Conservation (phyloP, 1,140 invertebrate species). For the Proctacanthus coquilletti region DNA sequence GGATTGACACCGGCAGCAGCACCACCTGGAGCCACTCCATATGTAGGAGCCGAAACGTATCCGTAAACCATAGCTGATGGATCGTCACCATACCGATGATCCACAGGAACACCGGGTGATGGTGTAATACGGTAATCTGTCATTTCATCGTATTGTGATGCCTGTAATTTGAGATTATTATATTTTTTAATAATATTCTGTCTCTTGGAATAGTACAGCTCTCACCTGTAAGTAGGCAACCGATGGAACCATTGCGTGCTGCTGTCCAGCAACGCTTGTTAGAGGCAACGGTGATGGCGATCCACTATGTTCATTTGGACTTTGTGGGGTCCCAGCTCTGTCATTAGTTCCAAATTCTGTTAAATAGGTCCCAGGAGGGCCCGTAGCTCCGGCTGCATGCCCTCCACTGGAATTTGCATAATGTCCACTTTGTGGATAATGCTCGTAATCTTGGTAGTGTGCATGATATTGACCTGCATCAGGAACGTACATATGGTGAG, state of each 20-base stretch:
- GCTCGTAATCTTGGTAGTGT: slow-evolving; percentile 33
- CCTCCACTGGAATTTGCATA: slow-evolving; percentile 19
- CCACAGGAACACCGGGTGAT: slow-evolving; percentile 37
- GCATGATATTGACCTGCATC: slow-evolving; percentile 4
- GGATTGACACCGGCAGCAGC: slow-evolving; percentile 31
- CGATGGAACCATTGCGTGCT: slow-evolving; percentile 7
- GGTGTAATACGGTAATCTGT: slow-evolving; percentile 55
- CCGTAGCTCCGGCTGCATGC: not conserved
- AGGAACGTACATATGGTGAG: slow-evolving; percentile 26
- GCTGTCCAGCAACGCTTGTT: not conserved
- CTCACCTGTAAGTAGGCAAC: slow-evolving; percentile 22
- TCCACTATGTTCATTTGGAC: slow-evolving; percentile 38
- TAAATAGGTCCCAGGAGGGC: not conserved
- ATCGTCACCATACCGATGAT: slow-evolving; percentile 34
- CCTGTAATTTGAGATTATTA: slow-evolving; percentile 12
- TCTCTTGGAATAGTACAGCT: not conserved
- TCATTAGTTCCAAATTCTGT: slow-evolving; percentile 17
- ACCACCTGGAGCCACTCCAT: slow-evolving; percentile 32
- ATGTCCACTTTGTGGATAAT: slow-evolving; percentile 31
- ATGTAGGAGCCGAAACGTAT: slow-evolving; percentile 46
- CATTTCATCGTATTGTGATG: slow-evolving; percentile 38
- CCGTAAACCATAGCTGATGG: slow-evolving; percentile 42
- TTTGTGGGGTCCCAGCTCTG: slow-evolving; percentile 37
- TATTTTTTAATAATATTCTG: not conserved
- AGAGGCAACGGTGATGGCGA: slow-evolving; percentile 35